Evolutionary conservation across 2,888 invertebrate species (phyloP), one percentile per base, ranked within the genome.

Genomic region (Chymomyza fuscimana): DNA sequence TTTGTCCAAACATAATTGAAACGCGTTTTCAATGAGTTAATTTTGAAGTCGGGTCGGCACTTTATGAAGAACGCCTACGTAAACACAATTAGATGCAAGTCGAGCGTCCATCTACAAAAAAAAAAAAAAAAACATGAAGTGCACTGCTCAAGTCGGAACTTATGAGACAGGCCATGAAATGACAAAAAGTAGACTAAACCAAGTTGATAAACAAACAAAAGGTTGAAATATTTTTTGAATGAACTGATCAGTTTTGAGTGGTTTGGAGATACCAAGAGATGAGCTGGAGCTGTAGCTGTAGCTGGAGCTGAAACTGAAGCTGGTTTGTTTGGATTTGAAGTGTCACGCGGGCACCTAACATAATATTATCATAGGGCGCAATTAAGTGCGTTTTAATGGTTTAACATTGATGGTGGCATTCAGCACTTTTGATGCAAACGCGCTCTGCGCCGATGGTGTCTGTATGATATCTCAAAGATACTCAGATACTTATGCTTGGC

Each of bases 1-100:
- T 86, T 82, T 88, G 79, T 76, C 80, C 76, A 80, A 86, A 84
- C 85, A 85, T 79, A 86, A 88, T 88, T 86, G 81, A 87, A 88
- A 80, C 72, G 88, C 77, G 77, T 74, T 79, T 70, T 88, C 82
- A 87, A 87, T 85, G 87, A 74, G 86, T 88, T 87, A 88, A 87
- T 86, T 32, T 87, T 86, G 65, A 72, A 77, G 86, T 70, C 73
- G 72, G 65, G 58, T 58, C 22, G 15, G 62, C 76, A 76, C 78
- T 79, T 73, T 61, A 68, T 63, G 63, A 72, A 62, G 69, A 74
- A 84, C 85, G 88, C 79, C 74, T 82, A 85, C 87, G 79, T 86
- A 86, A 86, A 86, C 85, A 86, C 88, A 86, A 86, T 86, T 86
- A 86, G 86, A 77, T 79, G 82, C 19, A 25, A 54, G 22, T 74